Base-by-base conservation (phyloP, 2,888 invertebrate genomes). In the Hydraecia micacea region DNA sequence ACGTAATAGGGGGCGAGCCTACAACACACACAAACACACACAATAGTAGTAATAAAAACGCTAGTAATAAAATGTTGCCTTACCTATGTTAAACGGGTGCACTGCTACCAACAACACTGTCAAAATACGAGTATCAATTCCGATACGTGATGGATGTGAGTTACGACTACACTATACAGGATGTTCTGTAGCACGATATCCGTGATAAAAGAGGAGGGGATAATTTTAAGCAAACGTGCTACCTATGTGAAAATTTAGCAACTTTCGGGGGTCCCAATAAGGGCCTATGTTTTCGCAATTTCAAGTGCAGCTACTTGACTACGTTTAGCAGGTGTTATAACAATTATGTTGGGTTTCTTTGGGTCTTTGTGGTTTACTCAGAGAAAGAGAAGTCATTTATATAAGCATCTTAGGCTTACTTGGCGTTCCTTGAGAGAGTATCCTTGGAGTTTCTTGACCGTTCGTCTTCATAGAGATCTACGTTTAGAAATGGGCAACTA, bases 101-200 rank as follows among this genome's bases (percentile, higher is more conserved):
- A 65, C 76, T 63, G 80, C 25, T 55, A 25, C 52, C 25, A 60
- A n/a, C 76, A 69, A 62, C 81, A 65, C 72, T 69, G 67, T 82
- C 83, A 86, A 78, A 86, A 82, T 65, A 73, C 70, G 18, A 13
- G 42, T 70, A 75, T 76, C 46, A 68, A 65, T 82, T 39, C 69
- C 74, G 32, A 78, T 78, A 75, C 28, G 49, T 77, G 71, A 67
- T 72, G 8, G n/a, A 73, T 52, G 49, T 60, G 70, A 75, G 46
- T 75, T 75, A 67, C 69, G 32, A 46, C 42, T 55, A 32, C 42
- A 42, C 3, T 71, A 52, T 71, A 82, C 42, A 83, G 80, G 60
- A 77, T 70, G 80, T 52, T 80, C 25, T 25, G 25, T 65, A 36
- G 28, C 13, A 32, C 58, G 28, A 42, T 52, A n/a, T 28, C 55